These are phyloP conservation scores for Sarcophaga carnaria DNA, from an alignment of 2,888 invertebrate genomes.

Conservation along the genomic window DNA sequence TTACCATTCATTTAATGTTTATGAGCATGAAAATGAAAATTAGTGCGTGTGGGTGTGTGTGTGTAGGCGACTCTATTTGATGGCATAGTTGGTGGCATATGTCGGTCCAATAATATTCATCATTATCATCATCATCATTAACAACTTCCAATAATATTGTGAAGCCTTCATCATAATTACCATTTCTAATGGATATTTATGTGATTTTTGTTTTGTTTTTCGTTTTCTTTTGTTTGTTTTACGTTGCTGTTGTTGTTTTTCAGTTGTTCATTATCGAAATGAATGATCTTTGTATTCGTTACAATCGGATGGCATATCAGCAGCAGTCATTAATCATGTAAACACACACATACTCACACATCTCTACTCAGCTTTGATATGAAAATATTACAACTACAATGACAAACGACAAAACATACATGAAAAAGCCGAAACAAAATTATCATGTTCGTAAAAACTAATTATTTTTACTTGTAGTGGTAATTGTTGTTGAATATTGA, in stretches of 20 bases:
- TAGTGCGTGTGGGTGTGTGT: background rate
- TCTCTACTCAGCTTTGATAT: background rate
- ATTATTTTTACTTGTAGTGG: slow-evolving; percentile 37
- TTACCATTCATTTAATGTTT: background rate
- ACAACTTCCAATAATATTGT: background rate
- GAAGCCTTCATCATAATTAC: slow-evolving; percentile 10
- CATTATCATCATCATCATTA: slow-evolving; percentile 15
- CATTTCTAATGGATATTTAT: slow-evolving; percentile 18
- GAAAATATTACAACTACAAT: background rate
- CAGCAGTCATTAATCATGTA: slow-evolving; percentile 51
- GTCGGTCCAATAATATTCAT: slow-evolving; percentile 18
- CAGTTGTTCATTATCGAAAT: background rate
- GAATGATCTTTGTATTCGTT: slow-evolving; percentile 13
- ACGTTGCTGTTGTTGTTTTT: slow-evolving; percentile 1
- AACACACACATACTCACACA: slow-evolving; percentile 14
- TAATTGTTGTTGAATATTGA: background rate
- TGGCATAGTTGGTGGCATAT: slow-evolving; percentile 41
- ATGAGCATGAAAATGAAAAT: background rate
- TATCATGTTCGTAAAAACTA: slow-evolving; percentile 29
- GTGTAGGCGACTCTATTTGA: background rate
- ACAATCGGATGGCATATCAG: slow-evolving; percentile 37
- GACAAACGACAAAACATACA: background rate
- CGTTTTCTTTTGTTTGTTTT: background rate
- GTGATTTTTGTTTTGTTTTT: no score
- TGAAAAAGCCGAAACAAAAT: background rate